These are phyloP conservation scores for Sebastes trivittatus DNA, from an alignment of 2,797 vertebrate genomes.

Conservation along the genomic window DNA sequence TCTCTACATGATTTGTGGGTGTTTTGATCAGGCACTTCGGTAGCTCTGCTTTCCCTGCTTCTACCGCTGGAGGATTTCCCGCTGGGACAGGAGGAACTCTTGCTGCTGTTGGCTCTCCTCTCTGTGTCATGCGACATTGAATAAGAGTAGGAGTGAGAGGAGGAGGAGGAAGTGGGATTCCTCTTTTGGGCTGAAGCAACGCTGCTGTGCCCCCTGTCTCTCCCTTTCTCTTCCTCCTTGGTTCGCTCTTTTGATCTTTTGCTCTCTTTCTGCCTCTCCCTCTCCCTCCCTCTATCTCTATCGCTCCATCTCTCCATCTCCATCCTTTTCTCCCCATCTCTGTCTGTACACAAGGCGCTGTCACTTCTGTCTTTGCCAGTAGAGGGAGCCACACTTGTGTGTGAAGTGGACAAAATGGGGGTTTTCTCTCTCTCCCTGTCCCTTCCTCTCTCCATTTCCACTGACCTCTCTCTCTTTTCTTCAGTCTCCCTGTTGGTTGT, in stretches of 20 bases:
- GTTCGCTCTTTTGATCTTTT: conserved; percentile 14
- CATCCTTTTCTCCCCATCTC: conserved; percentile 1
- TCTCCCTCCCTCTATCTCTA: conserved; percentile 37
- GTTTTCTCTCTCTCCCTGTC: conserved; percentile 7
- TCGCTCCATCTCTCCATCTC: conserved; percentile 20
- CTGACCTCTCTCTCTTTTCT: conserved; percentile 19
- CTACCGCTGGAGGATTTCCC: not conserved
- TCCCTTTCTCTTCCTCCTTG: conserved; percentile 16
- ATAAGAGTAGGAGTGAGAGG: not conserved
- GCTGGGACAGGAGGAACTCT: conserved; percentile 64
- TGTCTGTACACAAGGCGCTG: not conserved
- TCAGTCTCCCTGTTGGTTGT: conserved; percentile 73
- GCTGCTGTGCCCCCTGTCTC: conserved; percentile 12
- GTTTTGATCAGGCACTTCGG: conserved; percentile 12
- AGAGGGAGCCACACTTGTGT: conserved; percentile 51
- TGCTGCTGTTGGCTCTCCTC: conserved; percentile 71
- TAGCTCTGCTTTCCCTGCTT: not conserved
- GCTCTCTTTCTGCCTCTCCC: conserved; percentile 14
- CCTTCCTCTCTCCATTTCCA: conserved; percentile 16
- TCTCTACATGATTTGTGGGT: conserved; percentile 4
- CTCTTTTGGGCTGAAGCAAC: not conserved
- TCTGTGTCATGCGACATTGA: conserved; percentile 53
- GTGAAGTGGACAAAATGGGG: not conserved
- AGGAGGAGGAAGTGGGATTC: conserved; percentile 22
- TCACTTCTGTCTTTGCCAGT: conserved; percentile 36